These are phyloP conservation scores for Zosterops pallidus DNA, from an alignment of 2,113 vertebrate genomes.

Conservation along the genomic window DNA sequence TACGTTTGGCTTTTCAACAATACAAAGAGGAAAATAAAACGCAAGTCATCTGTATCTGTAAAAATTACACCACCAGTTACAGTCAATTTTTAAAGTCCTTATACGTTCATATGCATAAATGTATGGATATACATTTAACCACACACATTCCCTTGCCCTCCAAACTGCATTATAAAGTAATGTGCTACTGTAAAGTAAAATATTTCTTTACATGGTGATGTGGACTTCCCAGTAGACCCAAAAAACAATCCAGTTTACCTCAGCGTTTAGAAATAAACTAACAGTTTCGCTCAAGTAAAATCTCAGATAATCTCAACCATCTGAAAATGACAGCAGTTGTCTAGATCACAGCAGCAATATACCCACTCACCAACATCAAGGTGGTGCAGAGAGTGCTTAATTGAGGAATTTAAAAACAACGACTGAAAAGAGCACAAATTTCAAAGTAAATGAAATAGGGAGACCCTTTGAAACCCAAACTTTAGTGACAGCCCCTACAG, in stretches of 20 bases:
- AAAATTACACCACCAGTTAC: background rate
- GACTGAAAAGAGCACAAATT: conserved; percentile 45
- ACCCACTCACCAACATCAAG: conserved; percentile 39
- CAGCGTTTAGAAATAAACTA: conserved; percentile 40
- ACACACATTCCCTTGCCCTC: background rate
- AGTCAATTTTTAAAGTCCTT: background rate
- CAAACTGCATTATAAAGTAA: background rate
- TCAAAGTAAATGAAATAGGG: conserved; percentile 52
- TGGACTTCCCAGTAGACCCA: background rate
- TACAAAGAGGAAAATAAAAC: background rate
- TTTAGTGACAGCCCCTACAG: conserved; percentile 47
- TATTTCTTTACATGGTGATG: background rate
- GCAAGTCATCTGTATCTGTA: background rate
- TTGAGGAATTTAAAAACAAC: conserved; percentile 57
- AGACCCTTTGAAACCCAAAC: conserved; percentile 51
- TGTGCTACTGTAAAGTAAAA: background rate
- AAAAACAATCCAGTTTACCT: conserved; percentile 8
- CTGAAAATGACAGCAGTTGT: conserved; percentile 55
- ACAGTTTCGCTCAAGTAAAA: conserved; percentile 20
- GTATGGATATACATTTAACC: background rate
- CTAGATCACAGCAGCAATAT: conserved; percentile 28
- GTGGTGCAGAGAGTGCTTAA: conserved; percentile 39
- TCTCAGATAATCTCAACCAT: conserved; percentile 27
- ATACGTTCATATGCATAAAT: background rate
- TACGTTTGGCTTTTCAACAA: background rate